Conservation (phyloP, 1,140 invertebrate species). For the Zelostemma sp. region DNA sequence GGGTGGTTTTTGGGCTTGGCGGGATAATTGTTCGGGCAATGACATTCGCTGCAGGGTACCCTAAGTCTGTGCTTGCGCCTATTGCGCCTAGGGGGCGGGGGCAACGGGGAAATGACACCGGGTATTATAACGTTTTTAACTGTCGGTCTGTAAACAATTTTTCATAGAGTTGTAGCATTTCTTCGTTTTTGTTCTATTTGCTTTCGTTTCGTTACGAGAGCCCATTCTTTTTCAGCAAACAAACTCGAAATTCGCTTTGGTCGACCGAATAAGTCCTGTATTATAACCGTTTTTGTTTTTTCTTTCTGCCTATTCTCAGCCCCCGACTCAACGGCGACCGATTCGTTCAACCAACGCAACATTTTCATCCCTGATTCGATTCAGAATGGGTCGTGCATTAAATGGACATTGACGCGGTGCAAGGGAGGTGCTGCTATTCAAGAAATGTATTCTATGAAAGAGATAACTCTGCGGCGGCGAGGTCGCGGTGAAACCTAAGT, state of each 20-base stretch:
- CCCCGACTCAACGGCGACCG: conserved; percentile 26
- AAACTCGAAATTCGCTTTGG: conserved; percentile 26
- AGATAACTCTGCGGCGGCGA: conserved; percentile 10
- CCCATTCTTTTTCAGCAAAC: conserved; percentile 6
- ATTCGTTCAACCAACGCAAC: conserved; percentile 60
- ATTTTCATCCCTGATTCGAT: conserved; percentile 51
- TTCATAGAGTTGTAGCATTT: conserved; percentile 62
- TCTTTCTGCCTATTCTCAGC: not conserved
- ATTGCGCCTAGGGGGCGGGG: conserved; percentile 67
- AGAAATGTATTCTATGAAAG: conserved; percentile 27
- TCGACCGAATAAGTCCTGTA: conserved; percentile 43
- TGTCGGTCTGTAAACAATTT: conserved; percentile 71
- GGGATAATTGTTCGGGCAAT: conserved; percentile 60
- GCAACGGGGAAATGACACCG: conserved; percentile 68
- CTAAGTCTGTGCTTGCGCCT: conserved; percentile 70
- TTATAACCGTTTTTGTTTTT: conserved; percentile 17
- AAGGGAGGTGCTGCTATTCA: conserved; percentile 56
- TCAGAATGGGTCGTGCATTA: conserved; percentile 65
- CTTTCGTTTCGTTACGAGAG: not conserved
- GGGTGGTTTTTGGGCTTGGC: conserved; percentile 53
- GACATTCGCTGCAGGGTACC: conserved; percentile 69
- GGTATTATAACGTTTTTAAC: conserved; percentile 71
- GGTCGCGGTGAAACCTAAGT: conserved; percentile 19
- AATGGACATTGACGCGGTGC: conserved; percentile 68
- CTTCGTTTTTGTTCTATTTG: conserved; percentile 37